A percentile compares a stretch with the other conserved stretches of the same genome.
These are phyloP conservation scores for Diarsia dahlii DNA, from an alignment of 2,888 invertebrate genomes.

Conservation along the genomic window DNA sequence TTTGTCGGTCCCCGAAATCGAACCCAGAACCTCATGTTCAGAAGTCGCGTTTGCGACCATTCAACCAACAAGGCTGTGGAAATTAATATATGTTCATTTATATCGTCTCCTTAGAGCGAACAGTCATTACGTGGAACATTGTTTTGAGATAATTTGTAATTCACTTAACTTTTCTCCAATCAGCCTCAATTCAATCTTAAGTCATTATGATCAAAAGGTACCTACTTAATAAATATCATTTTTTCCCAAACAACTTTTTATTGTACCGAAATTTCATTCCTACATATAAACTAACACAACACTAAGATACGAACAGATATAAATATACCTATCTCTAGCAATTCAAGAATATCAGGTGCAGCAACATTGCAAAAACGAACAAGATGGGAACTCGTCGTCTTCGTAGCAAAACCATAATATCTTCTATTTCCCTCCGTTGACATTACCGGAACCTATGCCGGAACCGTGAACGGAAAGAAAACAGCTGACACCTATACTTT, in stretches of 20 bases:
- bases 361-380: constrained; percentile 20
- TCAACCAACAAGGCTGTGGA: too few relatives aligned
- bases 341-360: constrained; percentile 20
- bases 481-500: constrained; percentile 6
- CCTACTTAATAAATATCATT: too few relatives aligned
- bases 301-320: too few relatives aligned
- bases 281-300: too few relatives aligned
- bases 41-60: too few relatives aligned
- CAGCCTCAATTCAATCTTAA: not conserved
- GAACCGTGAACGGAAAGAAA: constrained; percentile 7
- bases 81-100: too few relatives aligned
- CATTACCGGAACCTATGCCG: constrained; percentile 14
- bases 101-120: not conserved
- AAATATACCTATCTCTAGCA: not conserved
- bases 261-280: too few relatives aligned
- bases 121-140: too few relatives aligned
- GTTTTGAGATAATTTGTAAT: too few relatives aligned
- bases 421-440: constrained; percentile 20
- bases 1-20: too few relatives aligned
- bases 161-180: not conserved
- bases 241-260: too few relatives aligned
- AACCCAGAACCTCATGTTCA: too few relatives aligned
- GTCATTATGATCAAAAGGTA: not conserved
- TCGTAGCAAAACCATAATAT: constrained; percentile 8
- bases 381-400: constrained; percentile 18